A percentile compares a stretch with the other conserved stretches of the same genome.
Conservation (phyloP, 1,140 invertebrate species). For the Eumaeus atala region DNA sequence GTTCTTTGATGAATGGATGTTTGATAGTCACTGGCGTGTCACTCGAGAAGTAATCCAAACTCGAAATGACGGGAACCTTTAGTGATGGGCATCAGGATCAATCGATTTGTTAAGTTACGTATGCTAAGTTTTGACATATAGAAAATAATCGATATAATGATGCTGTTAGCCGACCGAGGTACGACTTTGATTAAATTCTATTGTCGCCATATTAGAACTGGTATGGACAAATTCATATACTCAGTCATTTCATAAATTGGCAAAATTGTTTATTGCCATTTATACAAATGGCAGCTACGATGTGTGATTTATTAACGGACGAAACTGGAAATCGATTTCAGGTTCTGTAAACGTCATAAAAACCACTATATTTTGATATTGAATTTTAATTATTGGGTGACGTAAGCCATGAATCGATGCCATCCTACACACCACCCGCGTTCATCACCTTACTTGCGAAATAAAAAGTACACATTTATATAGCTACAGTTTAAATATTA, state of each 20-base stretch:
- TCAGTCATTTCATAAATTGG: neutral
- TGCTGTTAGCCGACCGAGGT: too few species aligned
- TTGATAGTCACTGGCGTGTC: too few species aligned
- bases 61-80: too few species aligned
- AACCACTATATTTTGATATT: slow-evolving; percentile 1
- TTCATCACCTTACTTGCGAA: slow-evolving; percentile 2
- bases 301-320: neutral
- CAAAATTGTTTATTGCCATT: neutral
- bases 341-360: slow-evolving; percentile 3
- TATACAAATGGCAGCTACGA: neutral
- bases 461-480: neutral
- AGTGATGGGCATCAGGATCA: too few species aligned
- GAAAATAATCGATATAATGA: too few species aligned
- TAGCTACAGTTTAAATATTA: neutral
- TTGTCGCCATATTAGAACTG: too few species aligned
- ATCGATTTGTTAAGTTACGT: too few species aligned
- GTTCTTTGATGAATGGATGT: too few species aligned
- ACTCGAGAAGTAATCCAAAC: too few species aligned
- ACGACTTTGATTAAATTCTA: too few species aligned
- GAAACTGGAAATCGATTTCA: slow-evolving; percentile 3
- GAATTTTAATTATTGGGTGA: slow-evolving; percentile 4
- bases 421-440: neutral
- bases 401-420: neutral
- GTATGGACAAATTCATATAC: too few species aligned
- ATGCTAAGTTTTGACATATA: too few species aligned